Percentiles rank a stretch among this genome's conserved stretches.
phyloP scores from a whole-genome alignment of 2,888 invertebrate species.

The Harpagoxenus sublaevis region DNA sequence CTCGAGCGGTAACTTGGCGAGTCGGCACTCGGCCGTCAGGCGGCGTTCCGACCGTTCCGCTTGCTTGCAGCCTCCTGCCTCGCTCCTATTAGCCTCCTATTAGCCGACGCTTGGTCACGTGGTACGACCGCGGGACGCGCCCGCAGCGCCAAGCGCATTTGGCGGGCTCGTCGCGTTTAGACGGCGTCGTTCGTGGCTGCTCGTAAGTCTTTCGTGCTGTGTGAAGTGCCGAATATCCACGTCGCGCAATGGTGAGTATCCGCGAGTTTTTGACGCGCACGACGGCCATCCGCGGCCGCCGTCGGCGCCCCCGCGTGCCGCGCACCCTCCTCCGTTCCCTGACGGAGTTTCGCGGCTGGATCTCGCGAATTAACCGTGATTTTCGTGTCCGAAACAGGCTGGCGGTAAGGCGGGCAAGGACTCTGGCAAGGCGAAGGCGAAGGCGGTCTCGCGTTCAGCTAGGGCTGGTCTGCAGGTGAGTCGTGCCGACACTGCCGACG shows the following conservation, averaged over 20 bases:
- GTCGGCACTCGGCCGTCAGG: background rate
- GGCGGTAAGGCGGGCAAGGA: constrained; percentile 99
- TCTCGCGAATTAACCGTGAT: constrained; percentile 87
- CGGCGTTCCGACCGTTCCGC: background rate
- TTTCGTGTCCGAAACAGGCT: constrained; percentile 90
- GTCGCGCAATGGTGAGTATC: constrained; percentile 87
- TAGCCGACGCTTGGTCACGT: constrained; percentile 84
- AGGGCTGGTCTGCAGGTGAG: constrained; percentile 99
- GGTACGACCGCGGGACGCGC: constrained; percentile 79
- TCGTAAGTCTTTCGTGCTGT: constrained; percentile 78
- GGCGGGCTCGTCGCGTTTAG: constrained; percentile 83
- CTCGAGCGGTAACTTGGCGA: background rate
- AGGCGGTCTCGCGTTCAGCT: constrained; percentile 99
- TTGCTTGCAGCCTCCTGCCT: background rate
- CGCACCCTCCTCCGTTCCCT: constrained; percentile 86
- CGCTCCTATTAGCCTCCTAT: constrained; percentile 82
- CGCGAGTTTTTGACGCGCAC: constrained; percentile 84
- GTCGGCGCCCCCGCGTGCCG: constrained; percentile 72
- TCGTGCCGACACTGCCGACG: constrained; percentile 43
- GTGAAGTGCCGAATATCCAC: constrained; percentile 78
- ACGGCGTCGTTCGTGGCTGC: constrained; percentile 78
- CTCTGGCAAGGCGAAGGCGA: constrained; percentile 99
- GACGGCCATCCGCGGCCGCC: constrained; percentile 79
- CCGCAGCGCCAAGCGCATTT: constrained; percentile 83
- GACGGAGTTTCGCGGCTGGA: constrained; percentile 88